Conservation (phyloP, 35 echinoderm and acorn worm genomes). For the Strongylocentrotus purpuratus region DNA sequence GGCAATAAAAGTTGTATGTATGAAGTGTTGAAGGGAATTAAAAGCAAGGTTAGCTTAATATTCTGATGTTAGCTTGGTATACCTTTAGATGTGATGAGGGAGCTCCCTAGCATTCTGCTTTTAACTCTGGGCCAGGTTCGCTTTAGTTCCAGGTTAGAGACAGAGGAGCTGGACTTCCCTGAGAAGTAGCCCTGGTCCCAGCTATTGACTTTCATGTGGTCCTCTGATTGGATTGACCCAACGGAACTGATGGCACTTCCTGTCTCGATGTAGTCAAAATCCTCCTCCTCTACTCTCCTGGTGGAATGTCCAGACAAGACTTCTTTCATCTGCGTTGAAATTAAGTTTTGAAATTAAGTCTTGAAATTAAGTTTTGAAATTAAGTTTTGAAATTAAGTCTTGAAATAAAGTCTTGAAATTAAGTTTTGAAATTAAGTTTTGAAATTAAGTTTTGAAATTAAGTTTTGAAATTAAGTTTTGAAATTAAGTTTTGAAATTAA, state of each 20-base stretch:
- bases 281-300: background rate
- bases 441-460: no score
- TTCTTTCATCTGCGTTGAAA: background rate
- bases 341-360: background rate
- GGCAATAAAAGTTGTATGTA: no score
- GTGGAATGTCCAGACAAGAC: background rate
- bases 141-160: background rate
- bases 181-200: slow-evolving; percentile 39
- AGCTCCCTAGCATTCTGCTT: slow-evolving; percentile 35
- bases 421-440: no score
- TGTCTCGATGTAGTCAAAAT: background rate
- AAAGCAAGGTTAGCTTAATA: no score
- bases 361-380: no score
- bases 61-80: no score
- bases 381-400: no score
- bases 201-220: background rate
- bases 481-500: no score
- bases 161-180: slow-evolving; percentile 55
- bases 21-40: no score
- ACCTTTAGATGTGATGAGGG: slow-evolving; percentile 28
- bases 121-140: slow-evolving; percentile 42
- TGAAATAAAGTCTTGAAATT: no score
- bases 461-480: no score
- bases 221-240: background rate
- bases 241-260: background rate